Evolutionary conservation across 2,797 vertebrate genomes (phyloP).

Genomic region (Tokudaia tokunoshimensis): DNA sequence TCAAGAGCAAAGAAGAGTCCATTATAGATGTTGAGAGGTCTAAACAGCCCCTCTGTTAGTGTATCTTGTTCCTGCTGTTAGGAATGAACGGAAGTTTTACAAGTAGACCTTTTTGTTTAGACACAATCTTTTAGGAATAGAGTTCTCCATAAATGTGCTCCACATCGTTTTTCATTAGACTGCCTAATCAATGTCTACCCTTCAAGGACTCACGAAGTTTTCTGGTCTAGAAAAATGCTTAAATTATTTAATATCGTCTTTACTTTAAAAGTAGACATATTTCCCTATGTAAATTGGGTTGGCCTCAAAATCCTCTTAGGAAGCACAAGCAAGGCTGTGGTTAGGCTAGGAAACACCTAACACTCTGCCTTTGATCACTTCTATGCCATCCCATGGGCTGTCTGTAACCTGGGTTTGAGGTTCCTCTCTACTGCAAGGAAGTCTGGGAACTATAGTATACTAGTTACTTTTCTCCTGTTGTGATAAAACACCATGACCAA

Average conservation of each 20-base stretch:
- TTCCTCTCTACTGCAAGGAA: not conserved
- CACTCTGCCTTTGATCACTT: not conserved
- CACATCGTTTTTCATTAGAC: slow-evolving; percentile 19
- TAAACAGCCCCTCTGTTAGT: not conserved
- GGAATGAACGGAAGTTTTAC: not conserved
- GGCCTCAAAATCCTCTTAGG: slow-evolving; percentile 23
- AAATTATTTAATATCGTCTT: slow-evolving; percentile 29
- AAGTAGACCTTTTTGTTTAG: slow-evolving; percentile 27
- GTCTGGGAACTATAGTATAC: slow-evolving; percentile 6
- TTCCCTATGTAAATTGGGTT: slow-evolving; percentile 21
- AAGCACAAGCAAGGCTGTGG: not conserved
- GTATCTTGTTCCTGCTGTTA: slow-evolving; percentile 36
- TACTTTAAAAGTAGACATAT: slow-evolving; percentile 43
- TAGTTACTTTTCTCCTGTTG: not conserved
- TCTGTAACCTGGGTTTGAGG: not conserved
- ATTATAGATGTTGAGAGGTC: not conserved
- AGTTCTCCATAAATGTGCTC: not conserved
- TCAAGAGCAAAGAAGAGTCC: not conserved
- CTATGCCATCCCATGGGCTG: not conserved
- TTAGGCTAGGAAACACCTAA: not conserved
- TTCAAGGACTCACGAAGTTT: slow-evolving; percentile 25
- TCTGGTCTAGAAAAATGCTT: slow-evolving; percentile 44
- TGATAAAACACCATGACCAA: not conserved
- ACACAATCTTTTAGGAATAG: slow-evolving; percentile 12
- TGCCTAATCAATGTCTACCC: slow-evolving; percentile 26